Percentiles rank a stretch among this genome's conserved stretches.
These are phyloP conservation scores for Rostratula benghalensis DNA, from an alignment of 2,113 vertebrate genomes.

Conservation along the genomic window DNA sequence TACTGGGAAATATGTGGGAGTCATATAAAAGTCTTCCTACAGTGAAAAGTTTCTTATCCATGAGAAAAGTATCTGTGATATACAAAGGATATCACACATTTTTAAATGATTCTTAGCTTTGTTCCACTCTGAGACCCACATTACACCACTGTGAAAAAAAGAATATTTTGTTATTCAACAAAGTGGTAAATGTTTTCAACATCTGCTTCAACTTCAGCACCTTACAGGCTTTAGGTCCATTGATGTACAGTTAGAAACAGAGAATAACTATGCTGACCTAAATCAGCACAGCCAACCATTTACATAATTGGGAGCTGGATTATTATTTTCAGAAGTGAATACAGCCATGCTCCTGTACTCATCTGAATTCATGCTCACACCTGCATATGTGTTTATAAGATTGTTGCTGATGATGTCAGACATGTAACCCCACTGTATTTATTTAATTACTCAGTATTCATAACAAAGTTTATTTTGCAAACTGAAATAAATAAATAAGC, in stretches of 20 bases:
- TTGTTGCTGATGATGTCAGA: not conserved
- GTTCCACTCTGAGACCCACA: slow-evolving; percentile 20
- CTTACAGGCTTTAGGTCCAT: not conserved
- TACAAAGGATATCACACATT: slow-evolving; percentile 34
- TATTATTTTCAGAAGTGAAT: not conserved
- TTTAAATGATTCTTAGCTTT: slow-evolving; percentile 9
- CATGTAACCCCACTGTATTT: not conserved
- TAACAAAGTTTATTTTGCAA: not conserved
- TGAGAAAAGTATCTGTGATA: slow-evolving; percentile 1
- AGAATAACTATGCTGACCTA: not conserved
- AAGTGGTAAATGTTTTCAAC: not conserved
- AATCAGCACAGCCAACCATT: not conserved
- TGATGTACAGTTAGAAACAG: not conserved
- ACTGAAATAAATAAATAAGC: not conserved
- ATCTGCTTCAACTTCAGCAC: not conserved
- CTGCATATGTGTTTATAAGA: not conserved
- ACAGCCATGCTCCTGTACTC: not conserved
- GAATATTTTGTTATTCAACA: slow-evolving; percentile 42
- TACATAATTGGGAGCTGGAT: not conserved
- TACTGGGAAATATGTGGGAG: not conserved
- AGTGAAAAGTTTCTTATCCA: slow-evolving; percentile 46
- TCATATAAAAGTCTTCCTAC: slow-evolving; percentile 2
- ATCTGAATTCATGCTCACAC: not conserved
- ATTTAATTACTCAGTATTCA: not conserved
- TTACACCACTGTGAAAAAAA: slow-evolving; percentile 50